Conservation (phyloP, 2,113 vertebrate species). For the Loxodonta africana region DNA sequence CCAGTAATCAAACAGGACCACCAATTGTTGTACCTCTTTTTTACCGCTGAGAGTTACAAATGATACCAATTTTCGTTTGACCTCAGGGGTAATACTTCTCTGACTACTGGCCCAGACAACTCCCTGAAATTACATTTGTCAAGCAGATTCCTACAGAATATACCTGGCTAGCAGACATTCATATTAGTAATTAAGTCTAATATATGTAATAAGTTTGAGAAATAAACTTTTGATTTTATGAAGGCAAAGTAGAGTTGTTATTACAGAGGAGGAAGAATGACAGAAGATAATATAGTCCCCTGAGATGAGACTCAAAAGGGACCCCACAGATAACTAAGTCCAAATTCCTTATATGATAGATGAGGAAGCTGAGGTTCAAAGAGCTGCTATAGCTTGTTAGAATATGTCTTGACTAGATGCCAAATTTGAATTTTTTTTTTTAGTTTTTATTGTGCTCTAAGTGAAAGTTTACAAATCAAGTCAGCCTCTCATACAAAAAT, state of each 20-base stretch:
- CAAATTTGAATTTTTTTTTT: slow-evolving; percentile 7
- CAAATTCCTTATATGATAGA: background rate
- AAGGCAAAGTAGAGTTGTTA: background rate
- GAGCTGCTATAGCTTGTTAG: background rate
- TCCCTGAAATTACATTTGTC: no score
- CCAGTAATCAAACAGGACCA: no score
- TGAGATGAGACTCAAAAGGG: background rate
- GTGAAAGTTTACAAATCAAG: no score
- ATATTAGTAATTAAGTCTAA: background rate
- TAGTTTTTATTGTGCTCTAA: no score
- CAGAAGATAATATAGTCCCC: background rate
- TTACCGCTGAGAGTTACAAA: no score
- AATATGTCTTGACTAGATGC: background rate
- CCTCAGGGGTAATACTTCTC: no score
- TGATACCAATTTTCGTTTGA: no score
- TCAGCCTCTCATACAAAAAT: no score
- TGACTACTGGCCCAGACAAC: no score
- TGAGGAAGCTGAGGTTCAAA: background rate
- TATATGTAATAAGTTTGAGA: background rate
- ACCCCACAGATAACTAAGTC: background rate
- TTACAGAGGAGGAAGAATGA: background rate
- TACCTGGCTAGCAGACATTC: background rate
- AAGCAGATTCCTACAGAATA: background rate
- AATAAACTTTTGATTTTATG: background rate
- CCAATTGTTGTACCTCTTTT: no score